Base-by-base conservation (phyloP, 2,113 vertebrate genomes). In the Gobiocypris rarus region DNA sequence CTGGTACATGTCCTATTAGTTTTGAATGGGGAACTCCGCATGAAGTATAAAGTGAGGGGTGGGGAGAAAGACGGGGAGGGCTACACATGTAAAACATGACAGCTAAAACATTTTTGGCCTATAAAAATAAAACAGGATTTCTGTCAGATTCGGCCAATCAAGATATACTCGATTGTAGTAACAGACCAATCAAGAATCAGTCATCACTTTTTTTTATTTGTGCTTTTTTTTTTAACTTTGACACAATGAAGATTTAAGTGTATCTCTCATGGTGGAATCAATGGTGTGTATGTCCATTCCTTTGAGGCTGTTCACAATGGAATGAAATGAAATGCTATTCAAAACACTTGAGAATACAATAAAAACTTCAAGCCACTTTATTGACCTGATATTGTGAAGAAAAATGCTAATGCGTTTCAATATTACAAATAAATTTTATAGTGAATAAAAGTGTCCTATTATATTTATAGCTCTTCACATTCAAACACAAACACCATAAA, bases 401-500 rank as follows among this genome's bases (percentile, higher is more conserved):
- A 59, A 54, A n/a, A 54, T 31, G 15, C 19, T 13, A 22, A 71
- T 14, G 38, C 19, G 43, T 19, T 38, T 43, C 14, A 1, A 71
- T 71, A 8, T 67, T 22, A 22, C 50, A n/a, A 59, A 59, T 4
- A 1, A 14, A 24, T 24, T 22, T 70, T 11, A 11, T n/a, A 11
- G 9, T 65, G 9, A 34, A 67, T 19, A 34, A 34, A 67, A 67
- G 15, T 19, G 28, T 67, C 15, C 19, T 6, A 11, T 9, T 6
- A 43, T 43, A 43, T 24, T 6, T 45, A 14, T 45, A 43, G 3
- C 11, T 45, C 38, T 73, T 15, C 13, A 8, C 13, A 17, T 61
- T 78, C 59, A 43, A 26, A 24, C 50, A 77, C 52, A 77, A 58
- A 48, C 11, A 41, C 22, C 52, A 77, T 79, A 43, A 17, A 45